phyloP scores from a whole-genome alignment of 2,888 invertebrate genomes.

The Beris morrisii region DNA sequence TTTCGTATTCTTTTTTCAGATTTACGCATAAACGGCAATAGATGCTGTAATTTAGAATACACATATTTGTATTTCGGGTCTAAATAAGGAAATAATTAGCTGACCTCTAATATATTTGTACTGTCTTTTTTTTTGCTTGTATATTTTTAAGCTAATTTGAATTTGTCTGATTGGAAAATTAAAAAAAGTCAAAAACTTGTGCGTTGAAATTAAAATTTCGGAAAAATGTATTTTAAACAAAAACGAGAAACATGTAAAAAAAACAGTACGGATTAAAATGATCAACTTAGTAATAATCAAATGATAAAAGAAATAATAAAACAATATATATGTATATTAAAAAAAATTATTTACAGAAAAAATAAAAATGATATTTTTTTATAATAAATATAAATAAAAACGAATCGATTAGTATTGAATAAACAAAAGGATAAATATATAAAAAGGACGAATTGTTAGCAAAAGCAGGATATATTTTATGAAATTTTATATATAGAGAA shows the following conservation, averaged over 20 bases:
- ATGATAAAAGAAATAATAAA: constrained; percentile 11
- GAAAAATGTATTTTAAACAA: background rate
- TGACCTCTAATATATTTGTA: constrained; percentile 30
- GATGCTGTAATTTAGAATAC: constrained; percentile 43
- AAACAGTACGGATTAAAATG: too few species aligned
- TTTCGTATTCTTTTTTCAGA: constrained; percentile 27
- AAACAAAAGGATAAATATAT: constrained; percentile 39
- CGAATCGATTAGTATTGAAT: constrained; percentile 50
- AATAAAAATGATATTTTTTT: constrained; percentile 28
- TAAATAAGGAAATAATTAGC: background rate
- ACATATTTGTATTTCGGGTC: constrained; percentile 22
- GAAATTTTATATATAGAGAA: constrained; percentile 34
- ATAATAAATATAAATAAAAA: constrained; percentile 41
- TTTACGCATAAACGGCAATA: constrained; percentile 45
- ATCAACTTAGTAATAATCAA: background rate
- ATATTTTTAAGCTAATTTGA: background rate
- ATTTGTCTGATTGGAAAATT: background rate
- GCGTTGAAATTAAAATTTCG: too few species aligned
- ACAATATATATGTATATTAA: constrained; percentile 36
- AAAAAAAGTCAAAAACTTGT: background rate
- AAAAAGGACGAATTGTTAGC: constrained; percentile 41
- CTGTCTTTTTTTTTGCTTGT: constrained; percentile 10
- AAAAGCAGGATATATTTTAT: constrained; percentile 42
- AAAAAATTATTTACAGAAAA: constrained; percentile 37
- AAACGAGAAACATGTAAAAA: background rate